phyloP scores from a whole-genome alignment of 2,888 invertebrate species.

The Caenorhabditis macrosperma region DNA sequence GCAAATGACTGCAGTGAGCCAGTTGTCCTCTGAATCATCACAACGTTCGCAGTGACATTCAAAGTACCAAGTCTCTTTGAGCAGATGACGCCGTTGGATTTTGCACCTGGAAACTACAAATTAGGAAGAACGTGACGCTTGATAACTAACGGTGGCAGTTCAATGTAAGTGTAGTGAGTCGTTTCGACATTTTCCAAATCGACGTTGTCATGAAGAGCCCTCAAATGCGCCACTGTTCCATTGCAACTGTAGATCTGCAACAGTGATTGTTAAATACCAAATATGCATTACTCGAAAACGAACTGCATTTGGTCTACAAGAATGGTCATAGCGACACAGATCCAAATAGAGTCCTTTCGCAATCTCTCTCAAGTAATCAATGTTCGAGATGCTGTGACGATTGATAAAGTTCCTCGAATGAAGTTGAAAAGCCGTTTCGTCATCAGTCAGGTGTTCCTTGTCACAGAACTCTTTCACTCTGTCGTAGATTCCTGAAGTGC shows the following conservation, averaged over 20 bases:
- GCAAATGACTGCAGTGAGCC: conserved; percentile 75
- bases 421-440: conserved; percentile 77
- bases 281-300: neutral
- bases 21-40: conserved; percentile 74
- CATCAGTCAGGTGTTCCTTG: conserved; percentile 69
- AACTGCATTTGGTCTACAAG: conserved; percentile 78
- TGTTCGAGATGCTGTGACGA: conserved; percentile 79
- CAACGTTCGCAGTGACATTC: conserved; percentile 79
- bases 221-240: conserved; percentile 75
- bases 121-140: neutral
- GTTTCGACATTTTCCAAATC: conserved; percentile 72
- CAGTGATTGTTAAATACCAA: neutral
- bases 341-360: conserved; percentile 80
- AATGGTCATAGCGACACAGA: conserved; percentile 80
- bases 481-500: conserved; percentile 72
- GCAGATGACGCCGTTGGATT: conserved; percentile 72
- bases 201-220: conserved; percentile 71
- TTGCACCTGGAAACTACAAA: conserved; percentile 49
- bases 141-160: conserved; percentile 70
- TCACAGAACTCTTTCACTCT: conserved; percentile 71
- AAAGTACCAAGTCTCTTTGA: conserved; percentile 80
- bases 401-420: conserved; percentile 80
- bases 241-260: conserved; percentile 75
- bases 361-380: conserved; percentile 77
- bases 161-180: conserved; percentile 80